A percentile compares a stretch with the other conserved stretches of the same genome.
Evolutionary conservation across 2,797 vertebrate species (phyloP).

Genomic region (Hapalemur alaotrensis): DNA sequence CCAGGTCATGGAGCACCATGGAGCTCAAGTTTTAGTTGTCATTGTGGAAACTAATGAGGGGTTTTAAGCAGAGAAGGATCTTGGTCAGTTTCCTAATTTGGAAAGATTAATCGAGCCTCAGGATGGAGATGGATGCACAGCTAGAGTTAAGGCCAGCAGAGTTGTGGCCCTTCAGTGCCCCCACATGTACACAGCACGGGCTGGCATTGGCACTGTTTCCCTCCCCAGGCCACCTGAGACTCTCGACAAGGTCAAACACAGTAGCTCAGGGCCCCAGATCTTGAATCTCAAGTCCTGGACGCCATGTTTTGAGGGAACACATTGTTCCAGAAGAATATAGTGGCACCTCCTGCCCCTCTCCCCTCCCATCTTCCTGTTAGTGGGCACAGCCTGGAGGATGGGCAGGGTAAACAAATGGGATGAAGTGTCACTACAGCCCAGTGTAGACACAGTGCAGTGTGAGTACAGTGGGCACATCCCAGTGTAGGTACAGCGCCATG

Average conservation of each 20-base stretch:
- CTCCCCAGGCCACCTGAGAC: not conserved
- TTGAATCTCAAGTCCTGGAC: not conserved
- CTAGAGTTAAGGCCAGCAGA: not conserved
- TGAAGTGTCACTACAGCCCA: not conserved
- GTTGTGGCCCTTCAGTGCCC: not conserved
- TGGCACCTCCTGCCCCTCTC: fast-evolving
- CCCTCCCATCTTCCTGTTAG: no score
- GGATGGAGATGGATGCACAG: not conserved
- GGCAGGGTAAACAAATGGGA: not conserved
- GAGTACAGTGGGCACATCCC: not conserved
- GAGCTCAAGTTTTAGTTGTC: not conserved
- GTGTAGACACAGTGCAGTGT: not conserved
- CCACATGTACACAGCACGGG: no score
- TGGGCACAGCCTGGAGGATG: not conserved
- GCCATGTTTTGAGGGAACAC: not conserved
- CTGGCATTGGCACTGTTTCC: not conserved
- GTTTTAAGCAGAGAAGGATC: not conserved
- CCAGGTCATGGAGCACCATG: not conserved
- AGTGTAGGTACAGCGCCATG: not conserved
- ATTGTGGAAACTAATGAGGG: not conserved
- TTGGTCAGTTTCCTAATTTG: not conserved
- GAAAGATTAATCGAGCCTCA: not conserved
- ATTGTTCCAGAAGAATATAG: not conserved
- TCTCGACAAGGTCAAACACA: not conserved
- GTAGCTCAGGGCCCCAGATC: not conserved